A percentile compares a stretch with the other conserved stretches of the same genome.
Conservation (phyloP, 2,888 invertebrate genomes). For the Tuta absoluta region DNA sequence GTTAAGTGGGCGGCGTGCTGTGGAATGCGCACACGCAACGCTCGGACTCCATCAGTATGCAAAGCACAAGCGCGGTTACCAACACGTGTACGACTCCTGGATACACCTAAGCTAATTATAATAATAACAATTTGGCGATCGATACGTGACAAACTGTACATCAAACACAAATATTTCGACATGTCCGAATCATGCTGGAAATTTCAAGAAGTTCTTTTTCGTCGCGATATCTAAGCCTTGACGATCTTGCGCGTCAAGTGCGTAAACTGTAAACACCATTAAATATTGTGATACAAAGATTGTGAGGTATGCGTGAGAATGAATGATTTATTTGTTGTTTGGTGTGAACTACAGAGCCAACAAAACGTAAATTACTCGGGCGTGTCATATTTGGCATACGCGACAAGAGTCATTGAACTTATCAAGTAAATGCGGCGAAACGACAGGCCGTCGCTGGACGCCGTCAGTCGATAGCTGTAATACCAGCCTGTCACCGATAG, state of each 20-base stretch:
- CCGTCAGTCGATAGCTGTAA: conserved; percentile 46
- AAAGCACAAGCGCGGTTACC: conserved; percentile 60
- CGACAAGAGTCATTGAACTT: conserved; percentile 57
- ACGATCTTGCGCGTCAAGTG: background rate
- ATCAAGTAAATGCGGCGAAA: conserved; percentile 36
- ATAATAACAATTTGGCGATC: conserved; percentile 53
- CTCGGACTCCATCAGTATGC: conserved; percentile 68
- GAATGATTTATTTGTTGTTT: conserved; percentile 6
- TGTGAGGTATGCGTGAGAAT: background rate
- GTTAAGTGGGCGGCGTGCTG: conserved; percentile 40
- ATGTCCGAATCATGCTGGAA: background rate
- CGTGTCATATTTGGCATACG: conserved; percentile 53
- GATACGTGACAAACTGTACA: conserved; percentile 45
- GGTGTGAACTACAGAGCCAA: conserved; percentile 14
- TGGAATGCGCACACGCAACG: conserved; percentile 71
- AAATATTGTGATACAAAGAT: background rate
- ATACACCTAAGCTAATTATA: conserved; percentile 66
- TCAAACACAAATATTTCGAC: conserved; percentile 18
- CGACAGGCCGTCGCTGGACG: conserved; percentile 27
- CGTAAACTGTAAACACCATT: background rate
- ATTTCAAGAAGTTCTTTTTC: background rate
- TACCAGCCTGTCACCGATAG: conserved; percentile 43
- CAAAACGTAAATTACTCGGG: conserved; percentile 18
- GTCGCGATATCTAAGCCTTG: background rate
- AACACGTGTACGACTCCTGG: conserved; percentile 63